Evolutionary conservation across 2,797 vertebrate genomes (phyloP).

Genomic region (Serranus cabrilla): DNA sequence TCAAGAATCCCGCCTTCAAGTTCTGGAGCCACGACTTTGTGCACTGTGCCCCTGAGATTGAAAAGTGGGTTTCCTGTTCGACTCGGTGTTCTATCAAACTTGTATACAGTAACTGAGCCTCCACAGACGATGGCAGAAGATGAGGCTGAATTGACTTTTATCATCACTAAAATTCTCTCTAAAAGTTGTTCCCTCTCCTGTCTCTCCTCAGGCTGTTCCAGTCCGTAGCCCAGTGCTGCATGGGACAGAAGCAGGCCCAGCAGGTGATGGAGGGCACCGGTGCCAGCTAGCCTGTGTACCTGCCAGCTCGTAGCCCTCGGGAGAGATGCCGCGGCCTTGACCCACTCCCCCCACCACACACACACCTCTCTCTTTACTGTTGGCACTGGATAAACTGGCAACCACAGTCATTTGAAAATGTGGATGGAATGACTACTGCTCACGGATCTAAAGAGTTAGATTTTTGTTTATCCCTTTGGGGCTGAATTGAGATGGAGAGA

Average conservation of each 20-base stretch:
- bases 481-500: constrained; percentile 63
- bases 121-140: neutral
- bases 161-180: too few species aligned
- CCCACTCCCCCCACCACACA: constrained; percentile 65
- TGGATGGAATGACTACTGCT: constrained; percentile 81
- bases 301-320: constrained; percentile 69
- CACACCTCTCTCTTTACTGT: constrained; percentile 79
- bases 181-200: neutral
- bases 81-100: neutral
- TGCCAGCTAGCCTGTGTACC: constrained; percentile 90
- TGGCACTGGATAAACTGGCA: constrained; percentile 85
- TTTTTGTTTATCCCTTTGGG: constrained; percentile 62
- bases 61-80: constrained; percentile 89
- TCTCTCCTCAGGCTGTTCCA: constrained; percentile 93
- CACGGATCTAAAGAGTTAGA: constrained; percentile 72
- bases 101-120: neutral
- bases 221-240: constrained; percentile 99
- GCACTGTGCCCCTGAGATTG: constrained; percentile 99
- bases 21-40: constrained; percentile 99
- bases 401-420: constrained; percentile 72
- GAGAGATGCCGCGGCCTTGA: constrained; percentile 77
- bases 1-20: constrained; percentile 99
- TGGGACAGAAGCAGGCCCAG: constrained; percentile 99
- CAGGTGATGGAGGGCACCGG: constrained; percentile 99
- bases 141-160: too few species aligned